Evolutionary conservation across 2,888 invertebrate species (phyloP).

Genomic region (Mesochorus sp.): DNA sequence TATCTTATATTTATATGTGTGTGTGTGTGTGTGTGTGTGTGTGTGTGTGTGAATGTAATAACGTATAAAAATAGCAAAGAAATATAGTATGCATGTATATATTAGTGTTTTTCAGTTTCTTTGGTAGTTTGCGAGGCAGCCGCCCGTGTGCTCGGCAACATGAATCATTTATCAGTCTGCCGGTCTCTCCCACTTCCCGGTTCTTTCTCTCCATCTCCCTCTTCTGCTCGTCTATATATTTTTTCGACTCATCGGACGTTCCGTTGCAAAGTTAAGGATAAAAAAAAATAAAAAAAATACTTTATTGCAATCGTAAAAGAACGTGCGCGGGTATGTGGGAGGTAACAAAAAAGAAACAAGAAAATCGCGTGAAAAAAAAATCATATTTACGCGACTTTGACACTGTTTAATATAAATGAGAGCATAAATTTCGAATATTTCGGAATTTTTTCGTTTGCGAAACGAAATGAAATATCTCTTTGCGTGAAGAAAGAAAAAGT

Average conservation of each 20-base stretch:
- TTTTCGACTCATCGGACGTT: conserved; percentile 21
- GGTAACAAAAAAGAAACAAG: not conserved
- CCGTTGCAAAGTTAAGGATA: conserved; percentile 14
- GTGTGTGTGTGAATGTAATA: not conserved
- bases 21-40: not conserved
- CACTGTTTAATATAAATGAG: too few relatives aligned
- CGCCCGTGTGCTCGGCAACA: conserved; percentile 59
- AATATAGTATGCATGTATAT: conserved; percentile 55
- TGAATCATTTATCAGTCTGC: conserved; percentile 80
- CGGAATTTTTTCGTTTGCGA: too few relatives aligned
- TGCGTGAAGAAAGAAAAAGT: too few relatives aligned
- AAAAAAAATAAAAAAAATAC: conserved; percentile 14
- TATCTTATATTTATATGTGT: not conserved
- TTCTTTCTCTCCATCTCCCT: conserved; percentile 2
- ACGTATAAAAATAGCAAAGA: conserved; percentile 44
- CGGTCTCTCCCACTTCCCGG: conserved; percentile 64
- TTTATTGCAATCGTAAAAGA: conserved; percentile 7
- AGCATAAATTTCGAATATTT: too few relatives aligned
- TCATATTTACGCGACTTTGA: too few relatives aligned
- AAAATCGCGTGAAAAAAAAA: too few relatives aligned
- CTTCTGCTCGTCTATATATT: not conserved
- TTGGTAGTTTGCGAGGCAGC: conserved; percentile 68
- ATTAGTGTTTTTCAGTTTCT: conserved; percentile 74
- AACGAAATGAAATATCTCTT: too few relatives aligned
- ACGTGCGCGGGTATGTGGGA: not conserved